Evolutionary conservation across 2,888 invertebrate genomes (phyloP).

Genomic region (Zhuqinia jingwanae): DNA sequence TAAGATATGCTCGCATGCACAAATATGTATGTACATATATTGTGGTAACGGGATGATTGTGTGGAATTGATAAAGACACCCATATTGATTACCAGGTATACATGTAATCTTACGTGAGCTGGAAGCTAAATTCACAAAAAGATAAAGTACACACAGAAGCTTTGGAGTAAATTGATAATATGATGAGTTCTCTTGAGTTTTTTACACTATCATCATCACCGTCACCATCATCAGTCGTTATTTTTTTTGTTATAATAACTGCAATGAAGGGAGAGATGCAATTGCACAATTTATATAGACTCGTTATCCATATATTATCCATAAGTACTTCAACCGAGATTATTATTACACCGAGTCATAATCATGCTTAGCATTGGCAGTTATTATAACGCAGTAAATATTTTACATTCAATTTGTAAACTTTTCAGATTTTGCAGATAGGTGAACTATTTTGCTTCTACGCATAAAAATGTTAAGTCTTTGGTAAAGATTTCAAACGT

Average conservation of each 20-base stretch:
- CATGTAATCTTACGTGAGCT: slow-evolving; percentile 16
- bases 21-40: not conserved
- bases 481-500: too few species aligned
- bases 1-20: not conserved
- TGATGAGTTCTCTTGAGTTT: not conserved
- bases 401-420: not conserved
- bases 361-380: not conserved
- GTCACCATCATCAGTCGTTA: not conserved
- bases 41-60: not conserved
- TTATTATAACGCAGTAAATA: not conserved
- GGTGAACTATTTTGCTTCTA: not conserved
- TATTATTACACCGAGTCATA: not conserved
- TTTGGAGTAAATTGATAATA: not conserved
- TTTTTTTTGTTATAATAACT: not conserved
- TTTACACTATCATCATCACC: not conserved
- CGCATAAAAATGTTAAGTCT: slow-evolving; percentile 6
- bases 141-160: slow-evolving; percentile 23
- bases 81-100: not conserved
- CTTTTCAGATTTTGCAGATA: not conserved
- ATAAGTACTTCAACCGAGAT: not conserved
- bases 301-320: not conserved
- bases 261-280: not conserved
- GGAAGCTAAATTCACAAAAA: slow-evolving; percentile 9
- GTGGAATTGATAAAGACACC: not conserved
- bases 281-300: slow-evolving; percentile 29